Evolutionary conservation across 2,797 vertebrate species (phyloP), one percentile per base, ranked within the genome.

Genomic region (Cirrhinus mrigala): DNA sequence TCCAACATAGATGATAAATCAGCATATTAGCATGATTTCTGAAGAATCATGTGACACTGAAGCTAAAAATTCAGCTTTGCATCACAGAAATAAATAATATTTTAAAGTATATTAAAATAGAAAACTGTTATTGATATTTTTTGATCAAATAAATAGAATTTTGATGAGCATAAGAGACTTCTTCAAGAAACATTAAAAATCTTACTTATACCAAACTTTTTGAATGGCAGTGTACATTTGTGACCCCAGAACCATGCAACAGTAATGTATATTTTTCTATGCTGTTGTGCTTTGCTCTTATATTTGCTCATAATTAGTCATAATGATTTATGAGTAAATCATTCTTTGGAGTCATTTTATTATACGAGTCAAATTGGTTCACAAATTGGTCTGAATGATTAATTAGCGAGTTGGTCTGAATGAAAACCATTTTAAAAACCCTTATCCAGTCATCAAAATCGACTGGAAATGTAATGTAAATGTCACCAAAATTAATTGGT

Each of bases 331-430:
- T 29, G 3, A 74, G 24, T 16, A 27, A 73, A 48, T 50, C 48
- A 50, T 50, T 50, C 15, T 48, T 71, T 69, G 14, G 15, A 37
- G n/a, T 48, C n/a, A 73, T 73, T 73, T 73, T 48, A 73, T 71
- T 24, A n/a, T 15, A 58, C 8, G 11, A 46, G 33, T 22, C 66
- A 22, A 40, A 69, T 40, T 40, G 66, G 18, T 37, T 22, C 20
- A 5, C 33, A 69, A 37, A 69, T 69, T 12, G 29, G 29, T 62
- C 12, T 62, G 12, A 29, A 64, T 64, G 14, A 15, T 29, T 64
- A 29, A 29, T 16, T 29, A 16, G 62, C 6, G 2, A 16, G 14
- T 62, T 62, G 60, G 58, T 68, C 64, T 37, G 29, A 66, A 37
- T 66, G 16, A 66, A 33, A 66, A 66, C 1, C 1, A 66, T 27